Conservation (phyloP, 2,797 vertebrate species). For the Melanotaenia nigrans region DNA sequence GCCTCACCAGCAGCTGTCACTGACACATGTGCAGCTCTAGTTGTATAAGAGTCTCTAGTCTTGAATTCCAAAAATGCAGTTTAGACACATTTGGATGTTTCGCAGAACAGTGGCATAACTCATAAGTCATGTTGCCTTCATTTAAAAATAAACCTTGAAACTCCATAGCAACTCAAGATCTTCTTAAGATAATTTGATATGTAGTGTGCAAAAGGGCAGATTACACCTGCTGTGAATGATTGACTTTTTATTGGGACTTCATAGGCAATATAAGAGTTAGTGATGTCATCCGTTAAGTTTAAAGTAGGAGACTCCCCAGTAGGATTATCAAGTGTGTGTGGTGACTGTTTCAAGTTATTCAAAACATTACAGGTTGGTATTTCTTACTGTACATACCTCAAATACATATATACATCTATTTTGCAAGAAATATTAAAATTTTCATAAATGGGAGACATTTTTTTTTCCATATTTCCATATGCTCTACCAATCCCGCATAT, state of each 20-base stretch:
- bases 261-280: conserved; percentile 12
- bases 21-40: conserved; percentile 75
- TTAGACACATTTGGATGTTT: conserved; percentile 74
- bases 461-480: conserved; percentile 13
- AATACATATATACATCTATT: no score
- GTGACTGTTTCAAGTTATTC: conserved; percentile 20
- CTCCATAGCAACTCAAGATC: conserved; percentile 67
- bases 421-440: conserved; percentile 13
- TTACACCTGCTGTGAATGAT: conserved; percentile 25
- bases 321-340: conserved; percentile 5
- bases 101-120: conserved; percentile 59
- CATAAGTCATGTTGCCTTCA: conserved; percentile 55
- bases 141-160: conserved; percentile 72
- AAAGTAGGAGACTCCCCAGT: no score
- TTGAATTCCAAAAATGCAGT: conserved; percentile 79
- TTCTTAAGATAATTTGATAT: conserved; percentile 56
- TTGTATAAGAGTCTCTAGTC: conserved; percentile 55
- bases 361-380: neutral
- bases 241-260: conserved; percentile 31
- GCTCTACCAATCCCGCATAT: conserved; percentile 4
- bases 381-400: neutral
- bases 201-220: conserved; percentile 4
- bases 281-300: conserved; percentile 25
- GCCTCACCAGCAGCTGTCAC: conserved; percentile 85
- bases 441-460: conserved; percentile 36